These are phyloP conservation scores for Grus americana DNA, from an alignment of 2,113 vertebrate genomes.

Conservation along the genomic window DNA sequence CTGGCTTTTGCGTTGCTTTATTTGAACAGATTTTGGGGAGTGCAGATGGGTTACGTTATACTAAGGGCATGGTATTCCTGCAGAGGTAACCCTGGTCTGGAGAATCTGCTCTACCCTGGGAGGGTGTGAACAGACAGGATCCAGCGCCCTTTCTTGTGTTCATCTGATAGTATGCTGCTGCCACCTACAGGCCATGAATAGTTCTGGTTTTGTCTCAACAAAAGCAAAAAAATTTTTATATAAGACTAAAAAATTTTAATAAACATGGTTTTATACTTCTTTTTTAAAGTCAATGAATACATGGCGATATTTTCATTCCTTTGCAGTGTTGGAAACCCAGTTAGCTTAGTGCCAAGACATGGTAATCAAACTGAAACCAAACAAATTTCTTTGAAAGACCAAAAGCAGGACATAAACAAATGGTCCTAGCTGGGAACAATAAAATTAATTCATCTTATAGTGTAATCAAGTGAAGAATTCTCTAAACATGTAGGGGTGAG, in stretches of 20 bases:
- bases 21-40: not conserved
- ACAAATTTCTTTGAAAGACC: not conserved
- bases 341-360: not conserved
- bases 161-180: conserved; percentile 57
- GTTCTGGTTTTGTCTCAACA: not conserved
- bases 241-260: conserved; percentile 15
- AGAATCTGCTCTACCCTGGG: not conserved
- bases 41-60: not conserved
- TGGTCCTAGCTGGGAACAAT: not conserved
- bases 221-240: not conserved
- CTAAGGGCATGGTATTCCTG: not conserved
- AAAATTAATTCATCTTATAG: not conserved
- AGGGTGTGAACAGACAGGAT: not conserved
- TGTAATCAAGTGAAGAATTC: not conserved
- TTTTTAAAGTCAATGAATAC: not conserved
- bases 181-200: conserved; percentile 20
- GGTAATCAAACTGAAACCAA: not conserved
- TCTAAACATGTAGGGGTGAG: not conserved
- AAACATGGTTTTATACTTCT: conserved; percentile 39
- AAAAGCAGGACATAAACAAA: not conserved
- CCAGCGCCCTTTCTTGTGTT: not conserved
- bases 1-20: conserved; percentile 19
- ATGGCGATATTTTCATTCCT: not conserved
- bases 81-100: not conserved
- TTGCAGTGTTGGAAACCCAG: not conserved